Conservation (phyloP, 2,797 vertebrate species). For the Sebastes miniatus region DNA sequence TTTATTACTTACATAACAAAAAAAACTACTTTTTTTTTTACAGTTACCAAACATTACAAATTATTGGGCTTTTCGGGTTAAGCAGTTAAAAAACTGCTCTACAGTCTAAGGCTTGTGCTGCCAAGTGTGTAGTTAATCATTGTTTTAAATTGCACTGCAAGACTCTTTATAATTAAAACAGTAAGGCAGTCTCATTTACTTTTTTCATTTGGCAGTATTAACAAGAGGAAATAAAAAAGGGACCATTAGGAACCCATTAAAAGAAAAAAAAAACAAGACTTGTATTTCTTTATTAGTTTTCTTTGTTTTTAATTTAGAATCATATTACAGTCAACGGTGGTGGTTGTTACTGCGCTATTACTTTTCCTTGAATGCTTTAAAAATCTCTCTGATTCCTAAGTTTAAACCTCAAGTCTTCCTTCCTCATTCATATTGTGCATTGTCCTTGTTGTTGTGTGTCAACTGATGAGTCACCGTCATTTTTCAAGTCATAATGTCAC, state of each 20-base stretch:
- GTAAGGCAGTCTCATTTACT: constrained; percentile 15
- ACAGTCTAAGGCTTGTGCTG: constrained; percentile 14
- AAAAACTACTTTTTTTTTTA: not conserved
- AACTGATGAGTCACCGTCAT: not conserved
- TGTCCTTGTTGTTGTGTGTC: too few species aligned
- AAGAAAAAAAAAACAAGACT: not conserved
- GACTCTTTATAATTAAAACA: constrained; percentile 44
- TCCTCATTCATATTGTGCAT: not conserved
- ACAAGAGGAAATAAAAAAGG: constrained; percentile 15
- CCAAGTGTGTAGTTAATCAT: constrained; percentile 49
- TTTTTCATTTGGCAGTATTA: constrained; percentile 33
- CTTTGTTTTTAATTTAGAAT: not conserved
- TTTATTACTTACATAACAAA: not conserved
- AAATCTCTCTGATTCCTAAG: not conserved
- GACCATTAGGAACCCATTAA: constrained; percentile 6
- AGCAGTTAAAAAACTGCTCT: constrained; percentile 16
- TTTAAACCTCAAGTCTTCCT: not conserved
- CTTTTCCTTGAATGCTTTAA: not conserved
- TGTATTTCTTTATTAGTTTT: constrained; percentile 5
- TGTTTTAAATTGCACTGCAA: constrained; percentile 39
- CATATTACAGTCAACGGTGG: not conserved
- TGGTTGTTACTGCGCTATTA: not conserved
- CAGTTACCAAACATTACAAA: not conserved
- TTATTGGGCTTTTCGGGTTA: constrained; percentile 10
- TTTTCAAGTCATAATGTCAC: not conserved